Percentiles rank a stretch among this genome's conserved stretches.
Evolutionary conservation across 1,140 invertebrate genomes (phyloP).

Genomic region (Pseudomyrmex concolor): DNA sequence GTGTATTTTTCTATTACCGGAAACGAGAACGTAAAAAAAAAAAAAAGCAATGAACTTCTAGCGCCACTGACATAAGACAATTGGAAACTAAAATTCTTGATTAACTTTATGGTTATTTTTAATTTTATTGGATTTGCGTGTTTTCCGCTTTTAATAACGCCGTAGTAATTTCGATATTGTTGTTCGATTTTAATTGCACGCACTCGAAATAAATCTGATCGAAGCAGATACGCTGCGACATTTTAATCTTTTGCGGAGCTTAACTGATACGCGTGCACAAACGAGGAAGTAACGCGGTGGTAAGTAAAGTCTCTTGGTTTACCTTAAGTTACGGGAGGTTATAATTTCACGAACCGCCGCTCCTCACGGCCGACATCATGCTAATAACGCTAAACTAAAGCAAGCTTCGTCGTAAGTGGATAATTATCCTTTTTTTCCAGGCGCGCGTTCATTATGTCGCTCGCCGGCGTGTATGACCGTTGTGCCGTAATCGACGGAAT

Average conservation of each 20-base stretch:
- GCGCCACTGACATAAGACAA: not conserved
- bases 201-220: not conserved
- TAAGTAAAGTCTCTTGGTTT: slow-evolving; percentile 54
- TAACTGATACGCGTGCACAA: slow-evolving; percentile 9
- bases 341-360: slow-evolving; percentile 63
- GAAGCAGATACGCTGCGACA: not conserved
- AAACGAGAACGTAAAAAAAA: not conserved
- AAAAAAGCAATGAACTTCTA: not conserved
- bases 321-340: slow-evolving; percentile 52
- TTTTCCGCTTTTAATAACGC: not conserved
- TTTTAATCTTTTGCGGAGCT: not conserved
- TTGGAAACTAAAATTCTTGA: not conserved
- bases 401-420: slow-evolving; percentile 74
- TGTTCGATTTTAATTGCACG: not conserved
- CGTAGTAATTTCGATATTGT: not conserved
- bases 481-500: slow-evolving; percentile 49
- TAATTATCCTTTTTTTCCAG: slow-evolving; percentile 77
- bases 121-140: not conserved
- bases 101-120: not conserved
- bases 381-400: slow-evolving; percentile 73
- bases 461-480: slow-evolving; percentile 36
- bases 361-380: slow-evolving; percentile 37
- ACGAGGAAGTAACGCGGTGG: slow-evolving; percentile 43
- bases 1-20: not conserved
- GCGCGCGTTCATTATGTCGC: slow-evolving; percentile 76